Evolutionary conservation across 2,888 invertebrate species (phyloP).

Genomic region (Clepsis dumicolana): DNA sequence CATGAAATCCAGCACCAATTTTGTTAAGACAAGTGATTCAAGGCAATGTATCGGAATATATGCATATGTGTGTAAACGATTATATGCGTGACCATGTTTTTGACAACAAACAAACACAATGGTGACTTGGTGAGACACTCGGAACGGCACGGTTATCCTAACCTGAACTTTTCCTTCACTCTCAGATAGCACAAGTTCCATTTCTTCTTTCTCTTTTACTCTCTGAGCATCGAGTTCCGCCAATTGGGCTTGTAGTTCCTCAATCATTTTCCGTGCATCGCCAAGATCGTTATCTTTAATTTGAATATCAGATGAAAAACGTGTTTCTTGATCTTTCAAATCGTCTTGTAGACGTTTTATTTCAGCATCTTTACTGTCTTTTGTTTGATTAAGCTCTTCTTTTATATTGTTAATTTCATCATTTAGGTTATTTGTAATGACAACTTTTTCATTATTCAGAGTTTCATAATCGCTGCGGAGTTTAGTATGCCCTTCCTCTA

Average conservation of each 20-base stretch:
- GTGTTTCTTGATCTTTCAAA: conserved; percentile 56
- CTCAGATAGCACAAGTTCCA: conserved; percentile 55
- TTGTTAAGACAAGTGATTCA: conserved; percentile 4
- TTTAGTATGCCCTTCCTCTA: conserved; percentile 53
- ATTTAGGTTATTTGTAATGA: conserved; percentile 53
- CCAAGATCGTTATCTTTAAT: conserved; percentile 58
- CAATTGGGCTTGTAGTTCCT: conserved; percentile 59
- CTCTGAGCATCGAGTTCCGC: conserved; percentile 57
- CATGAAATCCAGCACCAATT: conserved; percentile 21
- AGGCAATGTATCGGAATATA: not conserved
- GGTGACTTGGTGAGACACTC: conserved; percentile 44
- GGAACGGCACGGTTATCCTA: conserved; percentile 60
- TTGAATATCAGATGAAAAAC: conserved; percentile 52
- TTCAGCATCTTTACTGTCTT: conserved; percentile 59
- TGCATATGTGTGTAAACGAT: not conserved
- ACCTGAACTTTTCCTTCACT: conserved; percentile 73
- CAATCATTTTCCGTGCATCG: conserved; percentile 54
- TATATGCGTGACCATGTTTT: not conserved
- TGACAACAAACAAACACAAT: conserved; percentile 46
- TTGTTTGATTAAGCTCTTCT: conserved; percentile 54
- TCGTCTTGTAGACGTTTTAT: conserved; percentile 57
- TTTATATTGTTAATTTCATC: conserved; percentile 59
- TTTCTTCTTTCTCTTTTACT: conserved; percentile 64
- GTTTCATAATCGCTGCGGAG: conserved; percentile 53
- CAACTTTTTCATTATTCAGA: conserved; percentile 56